Conservation (phyloP, 1,140 invertebrate species). For the Leptinotarsa lineolata region DNA sequence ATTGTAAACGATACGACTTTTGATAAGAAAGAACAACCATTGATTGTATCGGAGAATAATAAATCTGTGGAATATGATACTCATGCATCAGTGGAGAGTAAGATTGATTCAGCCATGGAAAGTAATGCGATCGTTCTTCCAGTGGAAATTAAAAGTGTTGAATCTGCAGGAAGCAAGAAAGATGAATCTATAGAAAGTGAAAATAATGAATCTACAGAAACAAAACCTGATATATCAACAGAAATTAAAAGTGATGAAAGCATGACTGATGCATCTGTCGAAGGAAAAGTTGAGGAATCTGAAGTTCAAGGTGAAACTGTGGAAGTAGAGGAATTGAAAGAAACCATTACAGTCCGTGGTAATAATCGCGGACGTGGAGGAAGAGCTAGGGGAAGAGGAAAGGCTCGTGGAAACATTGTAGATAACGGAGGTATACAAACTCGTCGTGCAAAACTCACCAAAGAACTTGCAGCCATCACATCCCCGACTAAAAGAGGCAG, state of each 20-base stretch:
- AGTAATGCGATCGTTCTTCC: neutral
- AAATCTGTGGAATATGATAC: neutral
- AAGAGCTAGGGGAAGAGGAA: constrained; percentile 59
- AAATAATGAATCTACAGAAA: neutral
- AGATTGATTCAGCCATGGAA: constrained; percentile 8
- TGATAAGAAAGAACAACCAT: constrained; percentile 22
- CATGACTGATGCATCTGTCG: constrained; percentile 12
- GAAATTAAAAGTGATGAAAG: neutral
- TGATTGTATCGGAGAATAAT: constrained; percentile 21
- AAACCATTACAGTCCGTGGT: constrained; percentile 41
- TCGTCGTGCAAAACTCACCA: constrained; percentile 62
- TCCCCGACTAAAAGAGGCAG: constrained; percentile 55
- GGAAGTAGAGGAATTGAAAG: constrained; percentile 43
- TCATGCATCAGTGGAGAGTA: neutral
- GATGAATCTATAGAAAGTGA: neutral
- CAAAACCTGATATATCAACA: neutral
- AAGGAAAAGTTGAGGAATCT: constrained; percentile 19
- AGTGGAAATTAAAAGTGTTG: constrained; percentile 9
- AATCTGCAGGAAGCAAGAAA: neutral
- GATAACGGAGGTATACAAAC: constrained; percentile 58
- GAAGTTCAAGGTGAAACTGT: constrained; percentile 40
- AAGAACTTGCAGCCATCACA: constrained; percentile 46
- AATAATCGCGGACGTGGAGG: constrained; percentile 60
- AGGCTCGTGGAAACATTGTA: constrained; percentile 39
- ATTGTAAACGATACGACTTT: neutral